Percentiles rank a stretch among this genome's conserved stretches.
Conservation (phyloP, 2,113 vertebrate genomes). For the Pterophyllum scalare region DNA sequence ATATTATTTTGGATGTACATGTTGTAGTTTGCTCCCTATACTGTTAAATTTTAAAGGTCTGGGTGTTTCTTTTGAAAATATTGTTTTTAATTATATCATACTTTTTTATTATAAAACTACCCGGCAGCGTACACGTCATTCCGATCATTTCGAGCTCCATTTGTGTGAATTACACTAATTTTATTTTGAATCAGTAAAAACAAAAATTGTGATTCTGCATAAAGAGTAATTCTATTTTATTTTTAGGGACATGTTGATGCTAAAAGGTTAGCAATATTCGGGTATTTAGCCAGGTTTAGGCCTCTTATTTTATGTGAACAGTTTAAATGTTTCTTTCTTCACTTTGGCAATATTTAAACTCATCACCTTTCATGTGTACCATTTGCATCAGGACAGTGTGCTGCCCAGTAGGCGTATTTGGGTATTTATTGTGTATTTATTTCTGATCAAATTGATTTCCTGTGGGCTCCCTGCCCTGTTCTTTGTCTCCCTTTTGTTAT, state of each 20-base stretch:
- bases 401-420: neutral
- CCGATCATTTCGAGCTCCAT: neutral
- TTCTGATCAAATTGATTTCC: neutral
- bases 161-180: neutral
- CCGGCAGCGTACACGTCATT: neutral
- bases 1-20: neutral
- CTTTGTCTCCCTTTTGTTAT: neutral
- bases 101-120: neutral
- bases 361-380: neutral
- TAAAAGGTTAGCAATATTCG: neutral
- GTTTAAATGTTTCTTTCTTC: neutral
- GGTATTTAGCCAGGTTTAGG: neutral
- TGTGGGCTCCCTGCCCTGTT: neutral
- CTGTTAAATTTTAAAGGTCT: too few species aligned
- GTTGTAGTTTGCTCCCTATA: neutral
- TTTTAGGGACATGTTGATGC: neutral
- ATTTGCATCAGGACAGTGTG: neutral
- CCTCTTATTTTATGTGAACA: neutral
- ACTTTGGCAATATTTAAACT: neutral
- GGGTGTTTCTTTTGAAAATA: rapidly evolving
- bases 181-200: neutral
- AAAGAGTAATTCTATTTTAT: neutral
- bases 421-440: neutral
- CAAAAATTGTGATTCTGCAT: neutral
- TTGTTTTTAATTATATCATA: neutral